Evolutionary conservation across 2,797 vertebrate species (phyloP), one percentile per base, ranked within the genome.

Genomic region (Cirrhinus molitorella): DNA sequence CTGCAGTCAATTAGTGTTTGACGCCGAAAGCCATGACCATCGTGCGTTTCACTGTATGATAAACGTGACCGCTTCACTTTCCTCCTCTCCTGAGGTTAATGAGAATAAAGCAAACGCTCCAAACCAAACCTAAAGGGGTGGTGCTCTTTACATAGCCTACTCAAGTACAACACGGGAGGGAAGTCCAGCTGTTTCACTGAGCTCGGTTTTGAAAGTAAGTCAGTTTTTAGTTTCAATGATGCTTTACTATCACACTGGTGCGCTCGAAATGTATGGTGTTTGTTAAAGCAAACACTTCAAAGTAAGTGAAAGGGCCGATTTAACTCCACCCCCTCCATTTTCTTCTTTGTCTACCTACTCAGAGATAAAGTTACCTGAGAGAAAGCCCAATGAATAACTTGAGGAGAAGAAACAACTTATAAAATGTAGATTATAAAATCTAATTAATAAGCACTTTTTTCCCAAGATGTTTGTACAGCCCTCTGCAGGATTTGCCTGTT

Each of bases 331-430:
- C 84, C 81, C 74, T 80, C 17, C n/a, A 19, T 53, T 80, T 82
- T 76, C 55, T 80, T 85, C 55, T 80, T 85, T 85, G 80, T 83
- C 53, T 83, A 57, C 40, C 55, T 78, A 12, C 17, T 65, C 28
- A 6, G 55, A 65, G 55, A 55, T 84, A 47, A 78, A 28, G 68
- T 81, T 87, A 84, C 82, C 82, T 87, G 82, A 81, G 61, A 47
- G 8, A 28, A 63, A 47, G 11, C 17, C 1, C 2, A 43, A 2
- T 34, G 43, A 51, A 25, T 8, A 11, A 37, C 23, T 13, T 17
- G 21, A 5, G 17, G 9, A 45, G 37, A 71, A 59, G 68, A 47
- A 71, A 71, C 8, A 4, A 5, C 19, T 9, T 45, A 14, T 3
- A 57, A 43, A 4, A 61, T 74, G 31, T 4, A 76, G 3, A 17